These are phyloP conservation scores for Lumbricus terrestris DNA, from an alignment of 2,888 invertebrate genomes.

Conservation along the genomic window DNA sequence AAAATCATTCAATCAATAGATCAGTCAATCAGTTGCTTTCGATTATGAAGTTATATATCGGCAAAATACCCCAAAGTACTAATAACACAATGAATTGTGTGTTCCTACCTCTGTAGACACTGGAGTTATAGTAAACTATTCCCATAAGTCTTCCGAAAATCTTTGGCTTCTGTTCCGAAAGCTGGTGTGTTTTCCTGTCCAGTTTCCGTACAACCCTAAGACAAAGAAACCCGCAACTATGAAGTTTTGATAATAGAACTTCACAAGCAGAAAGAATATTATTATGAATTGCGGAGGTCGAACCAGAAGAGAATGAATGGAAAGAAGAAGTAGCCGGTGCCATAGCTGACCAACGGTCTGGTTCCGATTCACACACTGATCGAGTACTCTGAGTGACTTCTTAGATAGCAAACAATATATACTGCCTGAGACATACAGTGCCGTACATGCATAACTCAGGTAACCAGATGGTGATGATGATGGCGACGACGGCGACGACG, in stretches of 20 bases:
- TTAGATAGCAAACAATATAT: not conserved
- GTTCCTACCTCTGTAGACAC: not conserved
- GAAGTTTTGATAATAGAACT: not conserved
- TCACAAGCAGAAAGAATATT: not conserved
- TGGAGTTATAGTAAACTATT: not conserved
- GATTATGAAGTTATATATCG: not conserved
- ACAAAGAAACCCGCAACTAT: not conserved
- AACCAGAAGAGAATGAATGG: not conserved
- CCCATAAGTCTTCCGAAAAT: not conserved
- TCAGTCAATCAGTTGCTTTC: no score
- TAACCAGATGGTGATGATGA: no score
- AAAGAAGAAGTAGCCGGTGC: not conserved
- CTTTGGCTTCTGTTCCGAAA: conserved; percentile 7
- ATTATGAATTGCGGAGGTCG: not conserved
- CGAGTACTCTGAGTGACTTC: not conserved
- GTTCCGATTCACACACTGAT: no score
- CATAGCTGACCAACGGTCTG: not conserved
- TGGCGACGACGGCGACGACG: no score
- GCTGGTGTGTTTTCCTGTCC: not conserved
- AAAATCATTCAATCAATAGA: no score
- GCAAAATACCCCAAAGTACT: not conserved
- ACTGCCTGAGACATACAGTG: not conserved
- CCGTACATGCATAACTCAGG: not conserved
- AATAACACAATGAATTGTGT: not conserved
- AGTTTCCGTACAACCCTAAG: not conserved